Conservation (phyloP, 2,888 invertebrate genomes). For the Pocota personata region DNA sequence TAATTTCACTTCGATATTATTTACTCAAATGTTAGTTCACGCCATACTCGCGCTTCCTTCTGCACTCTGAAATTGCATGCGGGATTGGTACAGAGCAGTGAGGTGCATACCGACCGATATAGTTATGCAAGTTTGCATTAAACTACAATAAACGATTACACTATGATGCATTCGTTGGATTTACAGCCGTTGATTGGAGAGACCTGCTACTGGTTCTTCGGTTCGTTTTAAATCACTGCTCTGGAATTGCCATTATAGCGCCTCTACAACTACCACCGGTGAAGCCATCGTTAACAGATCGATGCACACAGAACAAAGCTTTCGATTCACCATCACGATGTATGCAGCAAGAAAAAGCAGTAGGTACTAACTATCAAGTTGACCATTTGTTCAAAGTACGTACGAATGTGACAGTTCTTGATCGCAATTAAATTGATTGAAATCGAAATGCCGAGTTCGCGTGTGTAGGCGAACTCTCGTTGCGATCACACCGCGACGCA, state of each 20-base stretch:
- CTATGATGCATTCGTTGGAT: slow-evolving; percentile 22
- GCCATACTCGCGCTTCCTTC: slow-evolving; percentile 50
- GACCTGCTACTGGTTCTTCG: background rate
- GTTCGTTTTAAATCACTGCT: slow-evolving; percentile 1
- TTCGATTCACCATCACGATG: background rate
- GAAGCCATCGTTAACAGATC: slow-evolving; percentile 31
- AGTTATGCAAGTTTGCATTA: slow-evolving; percentile 60
- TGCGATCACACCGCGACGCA: background rate
- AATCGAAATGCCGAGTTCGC: slow-evolving; percentile 28
- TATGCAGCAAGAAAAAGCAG: background rate
- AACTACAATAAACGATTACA: slow-evolving; percentile 56
- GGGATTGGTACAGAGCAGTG: slow-evolving; percentile 47
- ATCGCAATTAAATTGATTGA: slow-evolving; percentile 65
- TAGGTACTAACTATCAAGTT: background rate
- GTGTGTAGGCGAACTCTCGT: slow-evolving; percentile 4
- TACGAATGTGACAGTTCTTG: slow-evolving; percentile 53
- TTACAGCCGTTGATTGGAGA: slow-evolving; percentile 6
- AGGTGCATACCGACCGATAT: slow-evolving; percentile 23
- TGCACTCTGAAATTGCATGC: slow-evolving; percentile 39
- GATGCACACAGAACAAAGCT: background rate
- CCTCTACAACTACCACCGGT: background rate
- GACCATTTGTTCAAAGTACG: slow-evolving; percentile 10
- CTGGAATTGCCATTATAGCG: background rate
- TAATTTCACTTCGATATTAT: slow-evolving; percentile 61
- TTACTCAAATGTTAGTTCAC: slow-evolving; percentile 44